Evolutionary conservation across 1,140 invertebrate genomes (phyloP), one percentile per base, ranked within the genome.

Genomic region (Nasonia longicornis): DNA sequence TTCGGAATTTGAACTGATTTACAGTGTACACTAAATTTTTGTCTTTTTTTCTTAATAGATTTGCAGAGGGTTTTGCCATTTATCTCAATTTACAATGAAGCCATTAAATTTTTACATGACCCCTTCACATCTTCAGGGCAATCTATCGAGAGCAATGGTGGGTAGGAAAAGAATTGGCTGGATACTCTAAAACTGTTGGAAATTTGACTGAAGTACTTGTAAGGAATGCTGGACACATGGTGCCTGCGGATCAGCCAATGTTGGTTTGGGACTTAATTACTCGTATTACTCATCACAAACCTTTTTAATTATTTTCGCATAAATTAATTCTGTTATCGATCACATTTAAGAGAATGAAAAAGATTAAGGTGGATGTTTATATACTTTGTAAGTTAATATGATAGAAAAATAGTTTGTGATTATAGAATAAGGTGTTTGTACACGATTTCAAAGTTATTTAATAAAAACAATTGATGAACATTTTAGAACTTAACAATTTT

Each of bases 191-290:
- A 86, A 91, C 93, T 82, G 94, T 93, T 8, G 93, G 92, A 0
- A 94, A 94, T 87, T 92, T 97, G 38, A 95, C 94, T 3, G 95
- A 97, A 89, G 94, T 96, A n/a, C 87, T 96, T 86, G 93, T 96
- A 1, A 91, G 95, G 76, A 94, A 95, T 91, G 96, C 95, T 38
- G 96, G 96, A 0, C 96, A 97, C 83, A 96, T 97, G 93, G 94
- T 96, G 22, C 96, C 96, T 0, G 90, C 91, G 31, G 96, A 97
- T 90, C 95, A 97, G 87, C 96, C 96, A 0, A 93, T 93, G 79
- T 95, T 95, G 93, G 93, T 94, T 2, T 92, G 94, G 29, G 94
- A 96, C 88, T 90, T 97, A 85, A 95, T 97, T 76, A 93, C 93
- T 31, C 92, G 94, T 85, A 95, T 97, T 81, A 95, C 95, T 42